phyloP scores from a whole-genome alignment of 1,140 invertebrate genomes.

The Monochamus saltuarius region DNA sequence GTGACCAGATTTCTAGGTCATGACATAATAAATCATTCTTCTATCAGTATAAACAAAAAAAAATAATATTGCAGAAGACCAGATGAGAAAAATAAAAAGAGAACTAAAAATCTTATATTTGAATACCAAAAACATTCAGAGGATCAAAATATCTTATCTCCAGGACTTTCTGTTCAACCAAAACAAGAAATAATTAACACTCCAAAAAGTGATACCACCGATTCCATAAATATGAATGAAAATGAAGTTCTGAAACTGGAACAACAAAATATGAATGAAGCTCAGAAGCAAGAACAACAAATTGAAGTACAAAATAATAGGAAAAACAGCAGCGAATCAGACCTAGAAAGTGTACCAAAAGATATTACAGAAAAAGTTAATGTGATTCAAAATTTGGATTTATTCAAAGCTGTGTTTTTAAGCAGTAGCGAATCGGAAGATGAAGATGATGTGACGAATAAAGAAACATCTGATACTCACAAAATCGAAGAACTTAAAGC shows the following conservation, averaged over 20 bases:
- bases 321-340: not conserved
- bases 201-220: not conserved
- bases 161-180: conserved; percentile 29
- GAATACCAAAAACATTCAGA: conserved; percentile 46
- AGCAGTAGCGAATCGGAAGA: conserved; percentile 46
- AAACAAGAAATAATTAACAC: not conserved
- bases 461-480: conserved; percentile 30
- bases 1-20: too few species aligned
- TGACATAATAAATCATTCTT: too few species aligned
- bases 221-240: not conserved
- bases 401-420: conserved; percentile 49
- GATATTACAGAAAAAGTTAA: conserved; percentile 47
- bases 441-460: conserved; percentile 33
- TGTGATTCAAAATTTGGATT: conserved; percentile 45
- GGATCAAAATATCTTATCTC: conserved; percentile 25
- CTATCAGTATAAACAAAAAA: too few species aligned
- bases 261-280: conserved; percentile 6
- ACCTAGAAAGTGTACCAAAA: conserved; percentile 18
- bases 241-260: not conserved
- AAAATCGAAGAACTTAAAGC: conserved; percentile 34
- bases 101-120: conserved; percentile 48
- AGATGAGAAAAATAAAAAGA: conserved; percentile 34
- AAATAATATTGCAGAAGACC: conserved; percentile 40
- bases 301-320: conserved; percentile 11
- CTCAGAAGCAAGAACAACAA: conserved; percentile 4